phyloP scores from a whole-genome alignment of 2,888 invertebrate species.

The Hypsopygia costalis region DNA sequence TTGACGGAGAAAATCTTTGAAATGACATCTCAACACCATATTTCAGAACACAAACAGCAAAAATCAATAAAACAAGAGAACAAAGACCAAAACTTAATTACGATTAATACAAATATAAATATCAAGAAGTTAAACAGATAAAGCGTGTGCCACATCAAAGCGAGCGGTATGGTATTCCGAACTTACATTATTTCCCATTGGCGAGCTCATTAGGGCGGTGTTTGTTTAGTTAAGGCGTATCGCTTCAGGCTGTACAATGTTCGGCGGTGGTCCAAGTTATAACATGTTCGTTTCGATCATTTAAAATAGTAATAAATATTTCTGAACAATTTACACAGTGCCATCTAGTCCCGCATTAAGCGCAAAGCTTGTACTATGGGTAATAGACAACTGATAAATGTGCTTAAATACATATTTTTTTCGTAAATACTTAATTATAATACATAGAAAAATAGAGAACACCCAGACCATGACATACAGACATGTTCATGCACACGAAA shows the following conservation, averaged over 20 bases:
- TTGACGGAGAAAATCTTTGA: too few species aligned
- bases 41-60: too few species aligned
- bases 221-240: slow-evolving; percentile 45
- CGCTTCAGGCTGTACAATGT: slow-evolving; percentile 30
- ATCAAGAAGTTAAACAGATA: slow-evolving; percentile 3
- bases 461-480: too few species aligned
- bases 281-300: slow-evolving; percentile 13
- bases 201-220: slow-evolving; percentile 40
- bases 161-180: slow-evolving; percentile 13
- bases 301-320: too few species aligned
- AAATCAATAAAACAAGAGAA: too few species aligned
- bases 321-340: too few species aligned
- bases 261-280: slow-evolving; percentile 18
- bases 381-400: not conserved
- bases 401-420: too few species aligned
- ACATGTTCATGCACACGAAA: too few species aligned
- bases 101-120: slow-evolving; percentile 5
- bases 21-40: too few species aligned
- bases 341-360: slow-evolving; percentile 11
- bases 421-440: too few species aligned
- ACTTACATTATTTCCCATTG: slow-evolving; percentile 35
- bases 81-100: slow-evolving; percentile 9
- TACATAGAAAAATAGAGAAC: too few species aligned
- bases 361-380: too few species aligned
- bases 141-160: slow-evolving; percentile 14